Evolutionary conservation across 2,113 vertebrate genomes (phyloP).

Genomic region (Takifugu flavidus): DNA sequence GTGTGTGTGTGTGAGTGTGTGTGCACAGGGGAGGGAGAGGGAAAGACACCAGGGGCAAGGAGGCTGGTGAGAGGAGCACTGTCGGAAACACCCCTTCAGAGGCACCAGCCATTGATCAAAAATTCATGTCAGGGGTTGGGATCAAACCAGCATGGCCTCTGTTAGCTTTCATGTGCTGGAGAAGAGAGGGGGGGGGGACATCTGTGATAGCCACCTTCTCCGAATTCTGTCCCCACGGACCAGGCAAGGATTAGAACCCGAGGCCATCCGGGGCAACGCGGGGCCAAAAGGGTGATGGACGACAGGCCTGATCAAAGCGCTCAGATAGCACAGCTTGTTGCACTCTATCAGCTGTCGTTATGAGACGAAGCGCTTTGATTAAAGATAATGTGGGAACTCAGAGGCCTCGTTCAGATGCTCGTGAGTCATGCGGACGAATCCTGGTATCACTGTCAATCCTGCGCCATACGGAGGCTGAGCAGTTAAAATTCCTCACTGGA

Average conservation of each 20-base stretch:
- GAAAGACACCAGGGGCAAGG: slow-evolving; percentile 27
- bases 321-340: slow-evolving; percentile 45
- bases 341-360: slow-evolving; percentile 32
- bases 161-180: slow-evolving; percentile 50
- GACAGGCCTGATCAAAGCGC: slow-evolving; percentile 61
- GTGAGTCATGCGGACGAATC: slow-evolving; percentile 51
- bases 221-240: slow-evolving; percentile 34
- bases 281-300: slow-evolving; percentile 31
- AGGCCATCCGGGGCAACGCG: slow-evolving; percentile 19
- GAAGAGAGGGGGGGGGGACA: slow-evolving; percentile 38
- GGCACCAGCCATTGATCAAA: slow-evolving; percentile 70
- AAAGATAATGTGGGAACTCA: slow-evolving; percentile 44
- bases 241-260: slow-evolving; percentile 2
- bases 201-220: slow-evolving; percentile 48
- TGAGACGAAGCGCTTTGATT: slow-evolving; percentile 50
- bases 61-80: slow-evolving; percentile 35
- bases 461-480: slow-evolving; percentile 13
- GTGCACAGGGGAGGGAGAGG: background rate
- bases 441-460: slow-evolving; percentile 20
- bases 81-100: slow-evolving; percentile 56
- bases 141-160: slow-evolving; percentile 53
- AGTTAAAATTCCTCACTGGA: slow-evolving; percentile 37
- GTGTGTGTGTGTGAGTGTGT: background rate
- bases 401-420: slow-evolving; percentile 24
- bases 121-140: slow-evolving; percentile 64